phyloP scores from a whole-genome alignment of 2,888 invertebrate species.

The Nymphalis c-album region DNA sequence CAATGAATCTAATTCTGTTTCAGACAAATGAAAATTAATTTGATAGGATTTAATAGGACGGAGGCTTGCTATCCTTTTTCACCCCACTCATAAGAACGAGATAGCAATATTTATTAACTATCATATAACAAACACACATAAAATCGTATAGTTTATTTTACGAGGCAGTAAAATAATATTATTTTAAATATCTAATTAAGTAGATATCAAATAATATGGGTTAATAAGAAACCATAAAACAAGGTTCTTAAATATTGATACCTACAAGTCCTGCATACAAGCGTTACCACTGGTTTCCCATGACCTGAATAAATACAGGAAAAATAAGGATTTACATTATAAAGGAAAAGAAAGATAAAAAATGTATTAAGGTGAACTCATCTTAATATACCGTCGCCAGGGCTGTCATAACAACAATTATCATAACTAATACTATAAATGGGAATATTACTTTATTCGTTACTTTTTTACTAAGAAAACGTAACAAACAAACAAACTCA shows the following conservation, averaged over 20 bases:
- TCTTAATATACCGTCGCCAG: not conserved
- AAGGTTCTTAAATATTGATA: constrained; percentile 8
- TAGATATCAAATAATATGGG: constrained; percentile 4
- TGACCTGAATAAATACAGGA: constrained; percentile 26
- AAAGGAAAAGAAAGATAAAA: constrained; percentile 20
- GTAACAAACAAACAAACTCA: no score
- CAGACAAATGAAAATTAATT: no score
- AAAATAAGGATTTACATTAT: constrained; percentile 12
- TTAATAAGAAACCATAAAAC: constrained; percentile 6
- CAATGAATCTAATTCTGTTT: no score
- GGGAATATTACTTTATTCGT: no score
- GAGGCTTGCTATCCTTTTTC: no score
- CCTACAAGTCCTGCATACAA: constrained; percentile 11
- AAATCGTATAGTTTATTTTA: no score
- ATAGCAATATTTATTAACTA: no score
- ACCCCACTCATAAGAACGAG: not conserved
- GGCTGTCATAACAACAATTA: not conserved
- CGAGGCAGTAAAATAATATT: not conserved
- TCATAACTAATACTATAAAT: not conserved
- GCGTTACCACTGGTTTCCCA: constrained; percentile 7
- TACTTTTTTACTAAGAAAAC: no score
- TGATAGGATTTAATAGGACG: no score
- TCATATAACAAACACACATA: no score
- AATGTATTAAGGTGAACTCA: not conserved
- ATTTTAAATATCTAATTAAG: not conserved